Evolutionary conservation across 2,113 vertebrate genomes (phyloP), one percentile per base, ranked within the genome.

Genomic region (Tor tambroides): DNA sequence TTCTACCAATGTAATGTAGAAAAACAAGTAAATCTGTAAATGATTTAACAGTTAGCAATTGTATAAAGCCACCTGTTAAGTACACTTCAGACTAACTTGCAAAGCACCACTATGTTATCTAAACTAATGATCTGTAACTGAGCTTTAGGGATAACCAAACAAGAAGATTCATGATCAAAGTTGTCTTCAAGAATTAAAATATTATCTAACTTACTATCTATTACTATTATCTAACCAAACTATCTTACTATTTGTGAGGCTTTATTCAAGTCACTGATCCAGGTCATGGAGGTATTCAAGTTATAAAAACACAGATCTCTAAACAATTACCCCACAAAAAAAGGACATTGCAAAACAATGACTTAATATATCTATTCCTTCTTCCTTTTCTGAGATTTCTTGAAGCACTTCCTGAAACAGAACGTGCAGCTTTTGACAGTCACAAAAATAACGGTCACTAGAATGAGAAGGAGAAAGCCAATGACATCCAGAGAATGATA

Each of bases 401-500:
- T 35, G 23, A 86, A 91, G 54, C 92, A 94, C 88, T 93, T 95
- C 84, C 89, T 92, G 79, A 30, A 95, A 88, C 94, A 95, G 83
- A 92, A 96, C 30, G 87, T 41, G 87, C 96, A 98, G 79, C 93
- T 95, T 91, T 96, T 97, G 4, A 95, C 17, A 5, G 87, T 81
- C 69, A 96, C 65, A 88, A 95, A 95, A 79, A 94, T 26, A 8
- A 90, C 28, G 0, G 91, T 88, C 1, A 96, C 17, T 2, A 90
- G 9, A 0, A 96, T 30, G 0, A 87, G 9, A 0, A 95, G n/a
- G 0, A 99, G 93, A 89, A 98, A 95, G 82, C 92, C 94, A 0
- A 98, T 71, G 63, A 99, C 96, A 0, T 99, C 98, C 92, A 99
- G 90, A 3, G 96, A 95, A 87, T 98, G 96, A 91, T 98, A 98